These are phyloP conservation scores for Drosophila neoperkinsi DNA, from an alignment of 2,888 invertebrate genomes.

Conservation along the genomic window DNA sequence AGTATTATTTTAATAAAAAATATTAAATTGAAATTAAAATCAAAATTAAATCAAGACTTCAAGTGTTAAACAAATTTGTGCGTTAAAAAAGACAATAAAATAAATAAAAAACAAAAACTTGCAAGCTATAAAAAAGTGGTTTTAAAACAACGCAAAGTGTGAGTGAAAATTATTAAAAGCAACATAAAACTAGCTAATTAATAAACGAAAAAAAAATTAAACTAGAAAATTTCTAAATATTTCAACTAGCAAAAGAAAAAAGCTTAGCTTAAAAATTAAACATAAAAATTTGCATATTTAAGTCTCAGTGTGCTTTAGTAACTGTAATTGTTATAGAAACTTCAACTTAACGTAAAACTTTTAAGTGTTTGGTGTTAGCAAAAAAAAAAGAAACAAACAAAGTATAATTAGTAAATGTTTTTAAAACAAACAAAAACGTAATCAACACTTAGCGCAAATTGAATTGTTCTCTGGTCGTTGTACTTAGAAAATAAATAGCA, in stretches of 20 bases:
- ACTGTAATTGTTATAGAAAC: slow-evolving; percentile 38
- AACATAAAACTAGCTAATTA: slow-evolving; percentile 31
- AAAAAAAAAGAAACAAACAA: slow-evolving; percentile 12
- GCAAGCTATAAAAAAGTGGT: neutral
- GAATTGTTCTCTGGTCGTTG: slow-evolving; percentile 13
- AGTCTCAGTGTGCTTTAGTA: slow-evolving; percentile 54
- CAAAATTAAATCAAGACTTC: slow-evolving; percentile 26
- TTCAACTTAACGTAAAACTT: slow-evolving; percentile 32
- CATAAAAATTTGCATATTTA: slow-evolving; percentile 35
- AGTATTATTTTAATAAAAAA: slow-evolving; percentile 53
- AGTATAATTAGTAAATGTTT: slow-evolving; percentile 47
- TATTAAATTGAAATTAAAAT: slow-evolving; percentile 12
- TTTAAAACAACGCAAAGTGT: slow-evolving; percentile 38
- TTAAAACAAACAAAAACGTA: slow-evolving; percentile 21
- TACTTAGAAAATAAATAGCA: slow-evolving; percentile 27
- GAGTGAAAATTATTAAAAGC: slow-evolving; percentile 36
- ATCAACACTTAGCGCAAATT: slow-evolving; percentile 24
- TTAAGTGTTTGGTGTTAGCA: slow-evolving; percentile 61
- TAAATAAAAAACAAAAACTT: slow-evolving; percentile 6
- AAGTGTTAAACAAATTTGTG: slow-evolving; percentile 27
- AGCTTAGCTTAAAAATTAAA: slow-evolving; percentile 54
- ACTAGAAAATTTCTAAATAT: slow-evolving; percentile 36
- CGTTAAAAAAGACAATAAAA: slow-evolving; percentile 36
- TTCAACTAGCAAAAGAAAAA: slow-evolving; percentile 34
- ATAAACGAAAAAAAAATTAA: slow-evolving; percentile 3